Percentiles rank a stretch among this genome's conserved stretches.
These are phyloP conservation scores for Chironomus striatipennis DNA, from an alignment of 1,140 invertebrate genomes.

Conservation along the genomic window DNA sequence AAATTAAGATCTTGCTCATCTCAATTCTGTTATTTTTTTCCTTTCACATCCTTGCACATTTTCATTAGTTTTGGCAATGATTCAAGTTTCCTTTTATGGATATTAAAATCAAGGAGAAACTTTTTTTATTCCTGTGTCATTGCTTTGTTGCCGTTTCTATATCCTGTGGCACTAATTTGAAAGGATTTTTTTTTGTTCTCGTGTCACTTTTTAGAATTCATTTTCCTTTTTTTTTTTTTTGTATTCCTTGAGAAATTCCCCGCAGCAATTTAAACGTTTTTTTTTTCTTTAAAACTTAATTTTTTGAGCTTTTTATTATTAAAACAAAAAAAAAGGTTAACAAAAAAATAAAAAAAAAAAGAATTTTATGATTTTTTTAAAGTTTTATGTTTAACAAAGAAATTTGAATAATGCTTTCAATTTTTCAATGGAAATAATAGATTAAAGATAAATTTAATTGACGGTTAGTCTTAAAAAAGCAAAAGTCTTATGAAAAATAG, in stretches of 20 bases:
- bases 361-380: background rate
- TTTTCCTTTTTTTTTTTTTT: background rate
- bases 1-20: background rate
- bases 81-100: background rate
- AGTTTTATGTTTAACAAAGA: background rate
- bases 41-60: background rate
- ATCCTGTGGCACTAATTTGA: background rate
- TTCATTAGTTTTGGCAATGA: background rate
- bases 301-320: too few species aligned
- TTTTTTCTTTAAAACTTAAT: background rate
- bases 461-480: too few species aligned
- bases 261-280: background rate
- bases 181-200: background rate
- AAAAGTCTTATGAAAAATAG: too few species aligned
- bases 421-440: background rate
- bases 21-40: background rate
- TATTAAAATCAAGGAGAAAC: background rate
- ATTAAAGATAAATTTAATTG: too few species aligned
- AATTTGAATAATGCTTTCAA: background rate
- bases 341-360: background rate
- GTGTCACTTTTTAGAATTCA: background rate
- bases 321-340: too few species aligned
- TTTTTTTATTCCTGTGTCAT: background rate
- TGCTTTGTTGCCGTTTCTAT: background rate
- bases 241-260: slow-evolving; percentile 6